Evolutionary conservation across 2,797 vertebrate species (phyloP).

Genomic region (Hemibagrus guttatus): DNA sequence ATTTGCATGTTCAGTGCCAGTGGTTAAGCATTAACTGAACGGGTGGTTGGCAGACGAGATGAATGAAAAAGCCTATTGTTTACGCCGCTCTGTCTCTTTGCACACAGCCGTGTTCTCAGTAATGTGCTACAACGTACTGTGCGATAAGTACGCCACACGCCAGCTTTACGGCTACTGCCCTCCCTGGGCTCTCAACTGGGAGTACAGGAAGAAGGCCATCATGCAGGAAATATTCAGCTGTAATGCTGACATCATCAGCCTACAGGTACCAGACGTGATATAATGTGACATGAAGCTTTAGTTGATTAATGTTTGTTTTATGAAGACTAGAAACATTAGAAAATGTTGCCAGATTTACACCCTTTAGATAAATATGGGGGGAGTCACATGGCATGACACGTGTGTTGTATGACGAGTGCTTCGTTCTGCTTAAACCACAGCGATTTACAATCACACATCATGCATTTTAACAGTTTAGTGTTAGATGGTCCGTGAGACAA

Average conservation of each 20-base stretch:
- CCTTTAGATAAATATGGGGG: no score
- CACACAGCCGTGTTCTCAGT: conserved; percentile 91
- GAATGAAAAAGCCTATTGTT: background rate
- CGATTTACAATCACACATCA: background rate
- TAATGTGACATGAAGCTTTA: background rate
- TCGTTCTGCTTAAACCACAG: background rate
- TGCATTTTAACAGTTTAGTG: no score
- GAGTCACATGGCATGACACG: no score
- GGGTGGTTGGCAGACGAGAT: conserved; percentile 28
- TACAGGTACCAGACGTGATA: conserved; percentile 81
- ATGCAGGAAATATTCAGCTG: conserved; percentile 97
- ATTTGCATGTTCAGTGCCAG: conserved; percentile 13
- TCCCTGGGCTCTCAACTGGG: conserved; percentile 96
- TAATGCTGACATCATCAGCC: conserved; percentile 95
- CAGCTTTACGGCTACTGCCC: conserved; percentile 98
- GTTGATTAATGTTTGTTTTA: background rate
- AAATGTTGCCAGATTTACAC: no score
- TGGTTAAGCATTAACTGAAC: background rate
- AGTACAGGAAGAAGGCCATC: conserved; percentile 98
- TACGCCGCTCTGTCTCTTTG: background rate
- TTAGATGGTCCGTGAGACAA: background rate
- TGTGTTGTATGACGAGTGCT: background rate
- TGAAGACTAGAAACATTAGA: no score
- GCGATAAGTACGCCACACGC: conserved; percentile 97
- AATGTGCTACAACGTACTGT: conserved; percentile 99